Evolutionary conservation across 2,797 vertebrate species (phyloP).

Genomic region (Melanotaenia nigrans): DNA sequence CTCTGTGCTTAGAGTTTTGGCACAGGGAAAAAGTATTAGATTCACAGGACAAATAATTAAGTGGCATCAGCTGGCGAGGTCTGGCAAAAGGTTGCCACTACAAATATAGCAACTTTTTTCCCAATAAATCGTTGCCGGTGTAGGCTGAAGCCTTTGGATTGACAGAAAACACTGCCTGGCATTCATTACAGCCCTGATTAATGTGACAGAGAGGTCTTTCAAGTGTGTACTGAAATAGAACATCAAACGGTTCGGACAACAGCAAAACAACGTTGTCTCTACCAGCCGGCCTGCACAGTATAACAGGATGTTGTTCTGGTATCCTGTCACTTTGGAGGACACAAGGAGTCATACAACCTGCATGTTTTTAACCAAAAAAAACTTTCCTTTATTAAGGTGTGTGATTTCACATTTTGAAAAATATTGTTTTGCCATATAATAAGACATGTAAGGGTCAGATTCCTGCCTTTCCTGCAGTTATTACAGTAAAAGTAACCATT

Average conservation of each 20-base stretch:
- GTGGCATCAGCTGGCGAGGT: slow-evolving; percentile 84
- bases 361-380: slow-evolving; percentile 2
- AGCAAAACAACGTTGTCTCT: slow-evolving; percentile 58
- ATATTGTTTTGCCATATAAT: neutral
- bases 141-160: slow-evolving; percentile 70
- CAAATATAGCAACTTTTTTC: slow-evolving; percentile 82
- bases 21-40: slow-evolving; percentile 86
- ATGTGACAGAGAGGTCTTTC: slow-evolving; percentile 82
- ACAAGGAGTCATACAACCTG: neutral
- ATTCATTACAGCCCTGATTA: slow-evolving; percentile 77
- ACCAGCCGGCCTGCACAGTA: slow-evolving; percentile 32
- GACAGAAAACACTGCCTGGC: slow-evolving; percentile 77
- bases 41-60: slow-evolving; percentile 90
- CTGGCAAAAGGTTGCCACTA: slow-evolving; percentile 82
- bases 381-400: too few species aligned
- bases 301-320: slow-evolving; percentile 15
- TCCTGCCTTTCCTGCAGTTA: neutral
- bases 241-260: slow-evolving; percentile 75
- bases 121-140: slow-evolving; percentile 78
- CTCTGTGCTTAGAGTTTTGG: slow-evolving; percentile 81
- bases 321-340: slow-evolving; percentile 24
- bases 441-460: neutral
- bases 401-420: neutral
- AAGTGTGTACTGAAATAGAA: slow-evolving; percentile 81
- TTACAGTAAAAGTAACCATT: too few species aligned